Conservation (phyloP, 2,113 vertebrate genomes). For the Dascyllus trimaculatus region DNA sequence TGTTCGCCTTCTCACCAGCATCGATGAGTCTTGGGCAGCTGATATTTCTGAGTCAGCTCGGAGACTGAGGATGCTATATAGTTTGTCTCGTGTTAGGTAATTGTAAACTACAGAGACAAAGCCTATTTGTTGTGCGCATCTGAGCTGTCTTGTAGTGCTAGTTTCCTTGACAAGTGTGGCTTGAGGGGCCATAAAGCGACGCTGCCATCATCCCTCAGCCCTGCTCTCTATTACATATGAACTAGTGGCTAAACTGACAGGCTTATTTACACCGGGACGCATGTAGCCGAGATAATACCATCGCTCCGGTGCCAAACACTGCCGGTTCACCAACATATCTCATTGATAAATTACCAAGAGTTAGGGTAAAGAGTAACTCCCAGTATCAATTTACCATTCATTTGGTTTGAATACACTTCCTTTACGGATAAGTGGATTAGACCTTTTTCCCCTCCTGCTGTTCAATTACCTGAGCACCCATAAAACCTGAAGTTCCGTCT, state of each 20-base stretch:
- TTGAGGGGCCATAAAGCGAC: constrained; percentile 65
- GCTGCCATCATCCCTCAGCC: constrained; percentile 60
- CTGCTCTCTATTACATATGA: constrained; percentile 63
- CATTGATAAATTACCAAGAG: constrained; percentile 83
- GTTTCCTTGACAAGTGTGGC: constrained; percentile 73
- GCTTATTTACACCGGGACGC: constrained; percentile 75
- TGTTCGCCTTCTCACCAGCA: not conserved
- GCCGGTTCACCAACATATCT: constrained; percentile 84
- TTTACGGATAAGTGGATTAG: constrained; percentile 62
- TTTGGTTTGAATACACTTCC: constrained; percentile 57
- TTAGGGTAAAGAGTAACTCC: constrained; percentile 35
- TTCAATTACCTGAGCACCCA: constrained; percentile 78
- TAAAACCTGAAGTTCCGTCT: constrained; percentile 74
- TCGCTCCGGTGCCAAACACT: constrained; percentile 57
- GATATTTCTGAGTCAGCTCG: constrained; percentile 30
- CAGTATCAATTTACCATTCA: constrained; percentile 49
- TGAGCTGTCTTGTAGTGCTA: constrained; percentile 52
- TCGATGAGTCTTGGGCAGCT: not conserved
- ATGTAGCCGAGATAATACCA: constrained; percentile 62
- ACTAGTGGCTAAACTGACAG: constrained; percentile 67
- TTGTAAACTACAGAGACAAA: constrained; percentile 68
- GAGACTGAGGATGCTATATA: constrained; percentile 19
- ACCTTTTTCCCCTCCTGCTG: constrained; percentile 61
- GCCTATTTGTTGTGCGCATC: constrained; percentile 51
- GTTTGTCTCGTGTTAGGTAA: constrained; percentile 59